Base-by-base conservation (phyloP, 2,113 vertebrate species). In the Ondatra zibethicus region DNA sequence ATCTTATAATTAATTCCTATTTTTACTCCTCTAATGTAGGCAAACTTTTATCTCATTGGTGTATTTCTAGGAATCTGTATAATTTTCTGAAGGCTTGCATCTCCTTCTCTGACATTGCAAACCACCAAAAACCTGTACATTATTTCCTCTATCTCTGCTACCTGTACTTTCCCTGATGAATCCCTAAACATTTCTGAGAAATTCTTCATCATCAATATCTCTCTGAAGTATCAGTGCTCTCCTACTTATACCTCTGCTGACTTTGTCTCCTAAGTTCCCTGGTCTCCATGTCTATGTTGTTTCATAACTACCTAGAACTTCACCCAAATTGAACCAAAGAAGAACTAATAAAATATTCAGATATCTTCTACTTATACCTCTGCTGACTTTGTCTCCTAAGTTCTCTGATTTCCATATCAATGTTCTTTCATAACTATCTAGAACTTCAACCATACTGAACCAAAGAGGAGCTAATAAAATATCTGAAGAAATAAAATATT, bases 41-140 rank as follows among this genome's bases (percentile, higher is more conserved):
- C 84, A 19, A 95, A 72, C 23, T 33, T 95, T 19, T 66, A 89
- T 93, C 81, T 77, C 76, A 72, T 81, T 86, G 77, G 25, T 91
- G 81, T 85, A 47, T 94, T 88, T 92, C 52, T 73, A 92, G 52
- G 29, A 82, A 58, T 52, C 17, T 17, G 0, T 39, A 6, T 80
- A 5, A 4, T 45, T 31, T 5, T 33, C 29, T 70, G 12, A 75
- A 73, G 47, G n/a, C 1, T 33, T 55, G 4, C 5, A 21, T 89
- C 5, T 91, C 91, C 65, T 72, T 5, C 10, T 66, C 47, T 94
- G 85, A 89, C 21, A 61, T 73, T 66, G 25, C 5, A 27, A 42
- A 68, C 0, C 61, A 61, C 42, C 36, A 5, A 47, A 68, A n/a
- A 1, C 0, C 45, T 89, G 78, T 5, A 65, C 7, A 85, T 25